A percentile compares a stretch with the other conserved stretches of the same genome.
phyloP scores from a whole-genome alignment of 2,113 vertebrate species.

The Thamnophis sirtalis region DNA sequence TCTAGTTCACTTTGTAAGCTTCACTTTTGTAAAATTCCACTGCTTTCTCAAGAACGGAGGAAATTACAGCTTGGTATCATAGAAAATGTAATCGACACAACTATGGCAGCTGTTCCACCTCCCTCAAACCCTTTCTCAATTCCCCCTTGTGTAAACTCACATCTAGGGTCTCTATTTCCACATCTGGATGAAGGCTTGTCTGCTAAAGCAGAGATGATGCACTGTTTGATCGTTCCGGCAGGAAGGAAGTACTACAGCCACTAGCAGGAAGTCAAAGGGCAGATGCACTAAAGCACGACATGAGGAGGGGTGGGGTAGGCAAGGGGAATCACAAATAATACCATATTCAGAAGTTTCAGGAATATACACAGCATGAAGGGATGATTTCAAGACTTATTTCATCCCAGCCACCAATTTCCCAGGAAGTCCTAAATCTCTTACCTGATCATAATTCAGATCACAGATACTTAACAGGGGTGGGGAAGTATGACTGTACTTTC shows the following conservation, averaged over 20 bases:
- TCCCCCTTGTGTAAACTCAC: slow-evolving; percentile 5
- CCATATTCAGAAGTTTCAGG: not conserved
- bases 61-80: not conserved
- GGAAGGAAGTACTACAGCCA: slow-evolving; percentile 22
- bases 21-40: not conserved
- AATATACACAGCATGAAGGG: not conserved
- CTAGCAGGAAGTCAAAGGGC: slow-evolving; percentile 27
- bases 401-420: not conserved
- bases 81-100: not conserved
- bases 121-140: not conserved
- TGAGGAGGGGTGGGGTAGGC: not conserved
- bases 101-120: no score
- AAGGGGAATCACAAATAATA: not conserved
- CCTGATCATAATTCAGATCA: not conserved
- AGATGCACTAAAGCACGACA: not conserved
- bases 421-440: not conserved
- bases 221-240: not conserved
- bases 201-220: not conserved
- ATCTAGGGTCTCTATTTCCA: not conserved
- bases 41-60: not conserved
- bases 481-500: not conserved
- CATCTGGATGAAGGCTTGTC: not conserved
- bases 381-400: not conserved
- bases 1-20: not conserved
- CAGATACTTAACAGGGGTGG: not conserved